Base-by-base conservation (phyloP, 1,140 invertebrate species). In the Danaus melanippus region DNA sequence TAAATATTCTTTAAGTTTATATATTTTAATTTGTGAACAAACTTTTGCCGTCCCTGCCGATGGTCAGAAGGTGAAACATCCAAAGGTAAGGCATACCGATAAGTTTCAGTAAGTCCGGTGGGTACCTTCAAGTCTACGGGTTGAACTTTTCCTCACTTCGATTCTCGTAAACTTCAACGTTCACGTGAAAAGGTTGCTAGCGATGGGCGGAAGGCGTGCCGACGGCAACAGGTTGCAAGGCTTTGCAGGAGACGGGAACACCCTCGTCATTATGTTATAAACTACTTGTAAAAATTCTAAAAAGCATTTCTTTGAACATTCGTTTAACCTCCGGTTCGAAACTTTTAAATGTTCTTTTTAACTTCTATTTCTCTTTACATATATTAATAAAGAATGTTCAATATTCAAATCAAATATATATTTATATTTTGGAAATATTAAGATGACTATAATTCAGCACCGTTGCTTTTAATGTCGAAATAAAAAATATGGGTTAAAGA, bases 131-230 rank as follows among this genome's bases (percentile, higher is more conserved):
- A 49, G n/a, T 42, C 9, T 42, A 15, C 12, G n/a, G 7, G 39
- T 46, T 39, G 47, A 40, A 32, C 2, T 32, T 55, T 45, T 21
- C 15, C 17, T 52, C 53, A 12, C 49, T 48, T 50, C 53, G 21
- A 32, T 32, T 32, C 21, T 32, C 21, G 21, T 32, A 32, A 32
- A 32, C 21, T 32, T 32, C 21, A 32, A 32, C 21, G 21, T 32
- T 32, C 21, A 32, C 21, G 21, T 58, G 62, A 65, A 71, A 67
- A 66, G 54, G 47, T 58, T 58, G 46, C 69, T 62, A 57, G 56
- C 59, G 69, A 84, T 79, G 83, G 83, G 83, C 83, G 83, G 76
- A 83, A 86, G 83, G 83, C 83, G 83, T 76, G 58, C 81, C 81
- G 79, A 49, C 78, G 77, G 83, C 83, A 86, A 86, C 83, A 86